A percentile compares a stretch with the other conserved stretches of the same genome.
phyloP scores from a whole-genome alignment of 2,797 vertebrate genomes.

The Typhlichthys subterraneus region DNA sequence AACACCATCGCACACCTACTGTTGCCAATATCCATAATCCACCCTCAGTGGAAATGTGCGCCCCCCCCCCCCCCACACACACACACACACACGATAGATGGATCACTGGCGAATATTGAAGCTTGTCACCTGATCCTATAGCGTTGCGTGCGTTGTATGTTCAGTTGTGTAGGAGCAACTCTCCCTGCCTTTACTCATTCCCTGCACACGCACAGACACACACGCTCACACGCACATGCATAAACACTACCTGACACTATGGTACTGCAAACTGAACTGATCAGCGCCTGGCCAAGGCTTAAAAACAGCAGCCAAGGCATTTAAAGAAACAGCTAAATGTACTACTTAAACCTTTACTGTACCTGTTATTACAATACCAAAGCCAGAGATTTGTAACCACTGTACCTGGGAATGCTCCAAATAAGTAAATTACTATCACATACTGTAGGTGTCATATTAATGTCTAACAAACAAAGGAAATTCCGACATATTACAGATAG shows the following conservation, averaged over 20 bases:
- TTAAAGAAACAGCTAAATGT: no score
- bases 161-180: slow-evolving; percentile 52
- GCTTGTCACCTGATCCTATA: slow-evolving; percentile 57
- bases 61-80: slow-evolving; percentile 13
- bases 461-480: slow-evolving; percentile 5
- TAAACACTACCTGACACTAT: neutral
- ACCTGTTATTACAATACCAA: neutral
- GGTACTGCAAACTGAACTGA: neutral
- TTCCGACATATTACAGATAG: neutral
- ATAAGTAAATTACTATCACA: neutral
- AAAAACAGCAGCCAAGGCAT: no score
- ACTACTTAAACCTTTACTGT: no score
- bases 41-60: neutral
- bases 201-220: neutral
- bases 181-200: slow-evolving; percentile 39
- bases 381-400: neutral
- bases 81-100: slow-evolving; percentile 6
- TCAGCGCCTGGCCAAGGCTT: no score
- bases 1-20: slow-evolving; percentile 3
- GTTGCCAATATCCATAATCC: neutral
- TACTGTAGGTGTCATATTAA: neutral
- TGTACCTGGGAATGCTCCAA: neutral
- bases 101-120: neutral
- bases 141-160: slow-evolving; percentile 34
- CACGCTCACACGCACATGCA: neutral